These are phyloP conservation scores for Polyodon spathula DNA, from an alignment of 2,113 vertebrate species.

Conservation along the genomic window DNA sequence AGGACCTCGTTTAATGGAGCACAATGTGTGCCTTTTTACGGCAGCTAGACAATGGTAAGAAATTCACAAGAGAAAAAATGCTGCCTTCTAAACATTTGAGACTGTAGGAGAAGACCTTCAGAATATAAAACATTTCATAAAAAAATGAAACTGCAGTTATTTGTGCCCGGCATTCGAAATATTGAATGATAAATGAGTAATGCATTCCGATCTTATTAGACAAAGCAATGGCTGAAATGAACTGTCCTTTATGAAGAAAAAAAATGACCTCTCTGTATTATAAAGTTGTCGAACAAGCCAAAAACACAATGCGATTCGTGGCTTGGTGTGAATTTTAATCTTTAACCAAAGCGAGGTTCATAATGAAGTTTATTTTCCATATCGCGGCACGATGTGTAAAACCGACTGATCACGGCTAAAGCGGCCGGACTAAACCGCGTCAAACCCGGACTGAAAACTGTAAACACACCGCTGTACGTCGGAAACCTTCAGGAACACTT, in stretches of 20 bases:
- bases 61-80: background rate
- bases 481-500: background rate
- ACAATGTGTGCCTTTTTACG: background rate
- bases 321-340: constrained; percentile 18
- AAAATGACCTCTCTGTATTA: background rate
- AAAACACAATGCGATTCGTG: constrained; percentile 6
- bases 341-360: constrained; percentile 14
- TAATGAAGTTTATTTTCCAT: constrained; percentile 21
- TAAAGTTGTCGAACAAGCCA: background rate
- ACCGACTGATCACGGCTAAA: constrained; percentile 27
- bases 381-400: constrained; percentile 19
- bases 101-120: background rate
- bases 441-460: constrained; percentile 19
- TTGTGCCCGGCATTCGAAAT: background rate
- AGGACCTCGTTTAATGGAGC: too few relatives aligned
- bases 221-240: constrained; percentile 13
- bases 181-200: background rate
- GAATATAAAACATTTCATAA: background rate
- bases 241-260: constrained; percentile 1
- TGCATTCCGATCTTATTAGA: constrained; percentile 10
- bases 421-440: constrained; percentile 36
- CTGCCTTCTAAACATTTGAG: background rate
- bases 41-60: background rate
- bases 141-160: background rate
- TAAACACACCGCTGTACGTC: constrained; percentile 14